phyloP scores from a whole-genome alignment of 2,797 vertebrate species.

The Pempheris klunzingeri region DNA sequence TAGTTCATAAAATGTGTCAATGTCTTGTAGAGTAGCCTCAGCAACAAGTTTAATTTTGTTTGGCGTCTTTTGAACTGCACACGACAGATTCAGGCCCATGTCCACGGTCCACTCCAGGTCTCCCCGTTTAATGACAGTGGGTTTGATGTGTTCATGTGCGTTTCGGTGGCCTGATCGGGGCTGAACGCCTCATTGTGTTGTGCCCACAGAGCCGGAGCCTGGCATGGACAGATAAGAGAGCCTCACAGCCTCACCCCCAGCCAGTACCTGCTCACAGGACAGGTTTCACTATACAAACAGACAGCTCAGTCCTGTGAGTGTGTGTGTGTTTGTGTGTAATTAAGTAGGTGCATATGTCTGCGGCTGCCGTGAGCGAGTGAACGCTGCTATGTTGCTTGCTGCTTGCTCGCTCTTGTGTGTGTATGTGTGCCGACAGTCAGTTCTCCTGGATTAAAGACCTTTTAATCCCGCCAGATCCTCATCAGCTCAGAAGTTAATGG shows the following conservation, averaged over 20 bases:
- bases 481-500: constrained; percentile 70
- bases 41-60: constrained; percentile 3
- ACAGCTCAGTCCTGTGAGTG: constrained; percentile 28
- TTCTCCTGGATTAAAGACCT: constrained; percentile 72
- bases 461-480: constrained; percentile 73
- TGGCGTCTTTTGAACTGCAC: not conserved
- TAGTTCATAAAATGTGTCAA: not conserved
- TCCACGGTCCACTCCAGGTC: not conserved
- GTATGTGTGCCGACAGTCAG: constrained; percentile 42
- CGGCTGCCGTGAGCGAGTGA: not conserved
- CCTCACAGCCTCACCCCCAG: constrained; percentile 58
- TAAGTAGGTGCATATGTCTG: constrained; percentile 29
- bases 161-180: constrained; percentile 26
- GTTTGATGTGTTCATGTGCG: constrained; percentile 50
- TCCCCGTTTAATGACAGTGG: constrained; percentile 20
- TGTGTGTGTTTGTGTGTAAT: constrained; percentile 15
- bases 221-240: constrained; percentile 67
- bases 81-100: not conserved
- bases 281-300: constrained; percentile 70
- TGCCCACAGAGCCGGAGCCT: constrained; percentile 50
- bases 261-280: constrained; percentile 42
- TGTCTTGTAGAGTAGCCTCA: not conserved
- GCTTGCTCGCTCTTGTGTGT: constrained; percentile 18
- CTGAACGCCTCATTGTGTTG: constrained; percentile 61
- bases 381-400: constrained; percentile 22